A percentile compares a stretch with the other conserved stretches of the same genome.
phyloP scores from a whole-genome alignment of 30 jellyfish, hydroid and myxozoan species.

The Aurelia aurita region DNA sequence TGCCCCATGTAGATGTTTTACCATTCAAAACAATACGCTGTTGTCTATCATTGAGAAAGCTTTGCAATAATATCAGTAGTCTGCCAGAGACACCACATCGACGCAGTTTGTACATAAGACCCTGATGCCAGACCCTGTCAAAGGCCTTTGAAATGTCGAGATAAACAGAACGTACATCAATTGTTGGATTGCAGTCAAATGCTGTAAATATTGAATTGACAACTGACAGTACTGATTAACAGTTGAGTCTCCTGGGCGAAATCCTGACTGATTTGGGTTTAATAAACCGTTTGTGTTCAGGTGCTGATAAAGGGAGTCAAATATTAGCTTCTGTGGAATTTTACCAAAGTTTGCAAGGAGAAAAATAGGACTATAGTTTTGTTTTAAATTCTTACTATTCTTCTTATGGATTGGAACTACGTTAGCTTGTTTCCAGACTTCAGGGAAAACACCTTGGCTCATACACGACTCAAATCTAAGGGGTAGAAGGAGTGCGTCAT shows the following conservation, averaged over 20 bases:
- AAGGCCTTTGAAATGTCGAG: constrained; percentile 70
- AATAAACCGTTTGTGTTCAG: neutral
- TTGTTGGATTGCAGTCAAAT: constrained; percentile 59
- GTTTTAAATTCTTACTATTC: no score
- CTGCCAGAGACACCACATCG: no score
- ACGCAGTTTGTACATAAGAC: no score
- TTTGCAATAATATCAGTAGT: no score
- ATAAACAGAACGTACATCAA: constrained; percentile 42
- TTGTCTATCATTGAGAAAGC: no score
- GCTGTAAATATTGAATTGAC: constrained; percentile 28
- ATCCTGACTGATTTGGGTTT: no score
- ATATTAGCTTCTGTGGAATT: constrained; percentile 35
- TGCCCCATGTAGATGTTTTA: no score
- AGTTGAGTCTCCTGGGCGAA: constrained; percentile 48
- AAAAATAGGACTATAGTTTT: constrained; percentile 40
- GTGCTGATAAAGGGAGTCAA: constrained; percentile 28
- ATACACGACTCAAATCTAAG: constrained; percentile 21
- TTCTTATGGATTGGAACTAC: no score
- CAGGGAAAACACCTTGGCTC: constrained; percentile 21
- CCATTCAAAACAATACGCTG: no score
- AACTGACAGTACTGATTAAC: constrained; percentile 33
- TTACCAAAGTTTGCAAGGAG: constrained; percentile 46
- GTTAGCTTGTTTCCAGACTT: constrained; percentile 34
- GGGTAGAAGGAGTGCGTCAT: constrained; percentile 45
- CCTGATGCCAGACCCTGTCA: constrained; percentile 73